These are phyloP conservation scores for Idaea straminata DNA, from an alignment of 2,888 invertebrate species.

Conservation along the genomic window DNA sequence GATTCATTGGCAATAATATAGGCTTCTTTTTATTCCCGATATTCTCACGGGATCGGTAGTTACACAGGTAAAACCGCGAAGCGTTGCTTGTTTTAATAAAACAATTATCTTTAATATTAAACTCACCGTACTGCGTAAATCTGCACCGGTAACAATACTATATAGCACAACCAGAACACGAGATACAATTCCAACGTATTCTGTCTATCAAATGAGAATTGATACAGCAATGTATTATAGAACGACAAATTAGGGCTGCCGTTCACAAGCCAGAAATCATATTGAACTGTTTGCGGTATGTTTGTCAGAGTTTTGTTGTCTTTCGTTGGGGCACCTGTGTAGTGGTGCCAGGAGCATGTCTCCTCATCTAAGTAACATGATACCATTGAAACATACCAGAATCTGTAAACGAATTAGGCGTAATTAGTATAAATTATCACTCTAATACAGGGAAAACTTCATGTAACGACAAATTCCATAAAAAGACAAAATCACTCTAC, in stretches of 20 bases:
- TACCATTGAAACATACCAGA: constrained; percentile 97
- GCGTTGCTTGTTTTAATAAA: constrained; percentile 3
- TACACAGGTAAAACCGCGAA: no score
- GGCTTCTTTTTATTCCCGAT: no score
- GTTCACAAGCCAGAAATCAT: constrained; percentile 98
- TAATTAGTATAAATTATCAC: background rate
- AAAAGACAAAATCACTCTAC: no score
- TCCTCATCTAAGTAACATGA: constrained; percentile 91
- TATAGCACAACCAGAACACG: constrained; percentile 91
- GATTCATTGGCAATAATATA: no score
- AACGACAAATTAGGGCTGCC: constrained; percentile 94
- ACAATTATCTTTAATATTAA: constrained; percentile 7
- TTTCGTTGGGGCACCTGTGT: constrained; percentile 61
- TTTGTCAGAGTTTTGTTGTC: constrained; percentile 58
- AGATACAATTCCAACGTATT: constrained; percentile 95
- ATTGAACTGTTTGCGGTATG: constrained; percentile 75
- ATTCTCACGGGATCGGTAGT: no score
- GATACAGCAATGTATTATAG: constrained; percentile 93
- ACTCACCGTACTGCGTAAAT: constrained; percentile 88
- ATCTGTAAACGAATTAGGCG: constrained; percentile 78
- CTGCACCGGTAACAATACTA: constrained; percentile 92
- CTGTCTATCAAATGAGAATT: constrained; percentile 97
- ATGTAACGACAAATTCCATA: no score
- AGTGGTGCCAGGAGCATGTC: constrained; percentile 92
- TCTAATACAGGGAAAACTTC: background rate